Evolutionary conservation across 1,140 invertebrate species (phyloP).

Genomic region (Sycobia sp.): DNA sequence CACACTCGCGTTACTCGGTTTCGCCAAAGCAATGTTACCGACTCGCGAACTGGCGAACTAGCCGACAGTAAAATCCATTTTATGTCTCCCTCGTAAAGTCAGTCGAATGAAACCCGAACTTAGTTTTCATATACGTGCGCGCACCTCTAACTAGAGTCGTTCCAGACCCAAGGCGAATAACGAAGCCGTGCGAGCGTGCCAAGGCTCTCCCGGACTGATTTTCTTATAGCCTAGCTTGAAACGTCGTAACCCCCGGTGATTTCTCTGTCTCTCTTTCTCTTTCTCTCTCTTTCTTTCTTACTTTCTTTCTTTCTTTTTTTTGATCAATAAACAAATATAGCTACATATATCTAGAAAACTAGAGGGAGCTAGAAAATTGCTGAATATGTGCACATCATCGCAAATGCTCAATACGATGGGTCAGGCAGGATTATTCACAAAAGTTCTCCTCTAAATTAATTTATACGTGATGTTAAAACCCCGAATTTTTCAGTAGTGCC

Average conservation of each 20-base stretch:
- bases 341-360: too few species aligned
- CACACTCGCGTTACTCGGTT: too few species aligned
- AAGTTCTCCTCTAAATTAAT: too few species aligned
- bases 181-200: background rate
- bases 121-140: constrained; percentile 60
- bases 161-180: constrained; percentile 14
- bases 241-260: constrained; percentile 15
- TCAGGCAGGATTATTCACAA: too few species aligned
- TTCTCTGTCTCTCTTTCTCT: constrained; percentile 4
- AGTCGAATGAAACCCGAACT: constrained; percentile 59
- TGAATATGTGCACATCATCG: too few species aligned
- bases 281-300: background rate
- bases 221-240: constrained; percentile 20
- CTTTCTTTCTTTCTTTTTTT: background rate
- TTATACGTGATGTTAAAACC: too few species aligned
- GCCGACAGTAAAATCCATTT: constrained; percentile 60
- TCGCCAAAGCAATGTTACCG: constrained; percentile 56
- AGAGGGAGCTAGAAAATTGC: too few species aligned
- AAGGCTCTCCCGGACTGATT: constrained; percentile 24
- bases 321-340: too few species aligned
- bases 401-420: too few species aligned
- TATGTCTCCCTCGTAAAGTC: constrained; percentile 58
- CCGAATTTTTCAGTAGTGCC: too few species aligned
- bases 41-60: constrained; percentile 60
- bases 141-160: constrained; percentile 43